These are phyloP conservation scores for Myotis findleyi DNA, from an alignment of 2,797 vertebrate species.

Conservation along the genomic window DNA sequence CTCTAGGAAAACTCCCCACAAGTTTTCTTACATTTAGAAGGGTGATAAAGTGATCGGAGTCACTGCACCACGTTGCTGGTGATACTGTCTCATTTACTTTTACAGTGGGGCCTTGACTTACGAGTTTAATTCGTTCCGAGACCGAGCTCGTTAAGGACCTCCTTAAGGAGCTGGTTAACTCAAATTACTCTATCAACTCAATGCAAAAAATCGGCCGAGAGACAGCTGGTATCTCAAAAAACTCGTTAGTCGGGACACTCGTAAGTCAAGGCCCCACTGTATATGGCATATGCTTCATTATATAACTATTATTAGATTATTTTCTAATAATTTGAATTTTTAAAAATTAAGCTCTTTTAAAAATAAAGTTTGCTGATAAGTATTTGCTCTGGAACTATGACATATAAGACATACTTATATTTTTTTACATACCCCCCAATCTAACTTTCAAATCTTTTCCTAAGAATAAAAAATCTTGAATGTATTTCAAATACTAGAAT, in stretches of 20 bases:
- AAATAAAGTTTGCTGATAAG: neutral
- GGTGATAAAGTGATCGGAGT: neutral
- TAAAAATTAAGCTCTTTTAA: neutral
- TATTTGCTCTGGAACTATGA: neutral
- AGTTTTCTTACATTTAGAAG: neutral
- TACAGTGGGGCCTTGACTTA: neutral
- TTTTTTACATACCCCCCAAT: neutral
- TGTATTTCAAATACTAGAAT: neutral
- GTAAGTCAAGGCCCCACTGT: no score
- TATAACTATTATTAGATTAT: conserved; percentile 22
- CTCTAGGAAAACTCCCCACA: neutral
- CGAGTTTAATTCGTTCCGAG: no score
- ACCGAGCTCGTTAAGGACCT: no score
- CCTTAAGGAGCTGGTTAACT: no score
- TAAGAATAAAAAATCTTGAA: neutral
- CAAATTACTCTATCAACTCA: no score
- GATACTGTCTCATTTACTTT: neutral
- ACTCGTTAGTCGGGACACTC: no score
- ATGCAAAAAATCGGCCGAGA: no score
- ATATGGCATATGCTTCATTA: neutral
- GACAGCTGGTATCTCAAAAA: no score
- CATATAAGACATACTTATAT: neutral
- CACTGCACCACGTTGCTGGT: neutral
- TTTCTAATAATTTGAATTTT: conserved; percentile 8
- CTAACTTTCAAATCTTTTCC: neutral